These are phyloP conservation scores for Spisula solida DNA, from an alignment of 2,888 invertebrate species.

Conservation along the genomic window DNA sequence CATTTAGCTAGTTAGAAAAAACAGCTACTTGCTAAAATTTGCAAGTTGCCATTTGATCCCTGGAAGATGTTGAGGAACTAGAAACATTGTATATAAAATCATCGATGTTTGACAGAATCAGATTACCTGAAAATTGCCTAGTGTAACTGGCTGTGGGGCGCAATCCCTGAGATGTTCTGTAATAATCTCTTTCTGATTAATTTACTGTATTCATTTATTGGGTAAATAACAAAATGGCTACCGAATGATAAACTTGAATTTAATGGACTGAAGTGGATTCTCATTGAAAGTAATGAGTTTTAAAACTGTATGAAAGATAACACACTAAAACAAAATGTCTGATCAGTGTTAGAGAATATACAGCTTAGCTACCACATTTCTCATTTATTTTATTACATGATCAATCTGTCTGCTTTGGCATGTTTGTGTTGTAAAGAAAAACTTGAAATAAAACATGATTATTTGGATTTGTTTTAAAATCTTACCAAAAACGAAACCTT, in stretches of 20 bases:
- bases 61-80: no score
- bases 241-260: neutral
- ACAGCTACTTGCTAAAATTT: no score
- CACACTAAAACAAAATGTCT: neutral
- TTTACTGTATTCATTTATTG: neutral
- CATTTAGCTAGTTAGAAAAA: no score
- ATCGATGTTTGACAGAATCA: no score
- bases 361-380: neutral
- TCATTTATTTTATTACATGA: neutral
- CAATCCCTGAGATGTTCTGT: neutral
- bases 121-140: no score
- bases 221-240: neutral
- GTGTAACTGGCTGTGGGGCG: no score
- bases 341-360: neutral
- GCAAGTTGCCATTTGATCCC: no score
- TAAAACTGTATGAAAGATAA: neutral
- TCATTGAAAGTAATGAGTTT: slow-evolving; percentile 10
- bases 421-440: slow-evolving; percentile 5
- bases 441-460: neutral
- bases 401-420: neutral
- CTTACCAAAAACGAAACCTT: slow-evolving; percentile 34
- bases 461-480: slow-evolving; percentile 5
- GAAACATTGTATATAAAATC: no score
- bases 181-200: neutral
- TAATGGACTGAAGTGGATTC: neutral